phyloP scores from a whole-genome alignment of 1,140 invertebrate species.

The Procambarus virginalis region DNA sequence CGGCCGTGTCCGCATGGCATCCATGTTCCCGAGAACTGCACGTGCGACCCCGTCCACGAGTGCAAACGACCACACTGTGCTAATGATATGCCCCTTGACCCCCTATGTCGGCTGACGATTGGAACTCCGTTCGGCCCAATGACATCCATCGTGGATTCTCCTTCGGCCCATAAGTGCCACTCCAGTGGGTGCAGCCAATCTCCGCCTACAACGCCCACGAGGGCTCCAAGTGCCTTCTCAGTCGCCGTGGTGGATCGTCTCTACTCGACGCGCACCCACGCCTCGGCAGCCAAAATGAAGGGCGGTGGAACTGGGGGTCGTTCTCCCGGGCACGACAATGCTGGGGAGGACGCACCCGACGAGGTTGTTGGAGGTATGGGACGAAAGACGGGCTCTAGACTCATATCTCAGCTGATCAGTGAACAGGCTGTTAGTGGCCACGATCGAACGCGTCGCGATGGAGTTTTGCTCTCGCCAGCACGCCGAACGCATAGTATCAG shows the following conservation, averaged over 20 bases:
- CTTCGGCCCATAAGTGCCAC: constrained; percentile 43
- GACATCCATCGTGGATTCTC: constrained; percentile 40
- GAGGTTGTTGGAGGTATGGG: background rate
- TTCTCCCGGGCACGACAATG: constrained; percentile 8
- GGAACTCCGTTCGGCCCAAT: constrained; percentile 67
- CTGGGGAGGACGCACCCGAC: constrained; percentile 22
- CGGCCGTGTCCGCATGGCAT: constrained; percentile 67
- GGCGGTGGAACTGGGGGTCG: constrained; percentile 1
- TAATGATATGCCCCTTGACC: constrained; percentile 70
- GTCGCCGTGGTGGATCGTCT: constrained; percentile 73
- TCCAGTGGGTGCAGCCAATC: constrained; percentile 52
- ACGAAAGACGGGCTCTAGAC: constrained; percentile 45
- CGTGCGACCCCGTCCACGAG: constrained; percentile 64
- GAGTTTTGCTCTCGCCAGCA: constrained; percentile 62
- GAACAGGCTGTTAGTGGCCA: constrained; percentile 56
- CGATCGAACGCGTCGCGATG: constrained; percentile 65
- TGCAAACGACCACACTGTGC: constrained; percentile 68
- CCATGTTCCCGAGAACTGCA: constrained; percentile 56
- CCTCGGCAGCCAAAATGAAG: constrained; percentile 76
- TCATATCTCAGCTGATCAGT: constrained; percentile 67
- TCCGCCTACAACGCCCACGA: constrained; percentile 42
- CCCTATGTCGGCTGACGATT: constrained; percentile 56
- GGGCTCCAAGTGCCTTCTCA: constrained; percentile 58
- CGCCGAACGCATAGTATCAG: constrained; percentile 55
- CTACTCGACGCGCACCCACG: constrained; percentile 77